A percentile compares a stretch with the other conserved stretches of the same genome.
Evolutionary conservation across 2,113 vertebrate genomes (phyloP).

Genomic region (Melanerpes aurifrons): DNA sequence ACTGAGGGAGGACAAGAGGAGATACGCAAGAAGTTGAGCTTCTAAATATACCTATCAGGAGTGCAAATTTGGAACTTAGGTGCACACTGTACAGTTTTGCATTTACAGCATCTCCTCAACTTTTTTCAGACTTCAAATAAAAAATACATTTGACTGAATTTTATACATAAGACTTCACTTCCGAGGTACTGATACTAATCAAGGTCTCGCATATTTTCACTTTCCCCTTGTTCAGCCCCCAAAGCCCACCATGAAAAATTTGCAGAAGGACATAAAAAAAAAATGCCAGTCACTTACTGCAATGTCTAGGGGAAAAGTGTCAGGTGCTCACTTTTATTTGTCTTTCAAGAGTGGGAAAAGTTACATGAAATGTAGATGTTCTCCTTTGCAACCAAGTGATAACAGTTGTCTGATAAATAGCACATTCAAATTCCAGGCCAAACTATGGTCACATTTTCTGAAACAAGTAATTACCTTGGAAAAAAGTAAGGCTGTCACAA

Average conservation of each 20-base stretch:
- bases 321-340: conserved; percentile 69
- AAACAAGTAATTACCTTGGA: conserved; percentile 21
- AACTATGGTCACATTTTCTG: conserved; percentile 35
- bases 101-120: conserved; percentile 13
- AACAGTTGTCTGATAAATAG: conserved; percentile 50
- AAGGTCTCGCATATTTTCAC: conserved; percentile 27
- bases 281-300: conserved; percentile 70
- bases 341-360: conserved; percentile 65
- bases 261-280: conserved; percentile 63
- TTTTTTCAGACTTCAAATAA: conserved; percentile 24
- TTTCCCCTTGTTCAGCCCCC: conserved; percentile 33
- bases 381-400: conserved; percentile 65
- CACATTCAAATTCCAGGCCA: conserved; percentile 62
- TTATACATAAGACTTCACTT: conserved; percentile 36
- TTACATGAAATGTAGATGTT: conserved; percentile 67
- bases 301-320: conserved; percentile 59
- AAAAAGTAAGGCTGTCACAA: conserved; percentile 54
- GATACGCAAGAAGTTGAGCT: background rate
- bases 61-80: background rate
- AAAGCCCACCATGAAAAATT: conserved; percentile 45
- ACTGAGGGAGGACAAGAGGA: background rate
- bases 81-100: background rate
- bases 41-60: background rate
- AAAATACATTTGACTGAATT: conserved; percentile 10
- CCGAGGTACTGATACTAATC: conserved; percentile 38